Evolutionary conservation across 64 coral and sea anemone species (phyloP).

Genomic region (Porites australiensis): DNA sequence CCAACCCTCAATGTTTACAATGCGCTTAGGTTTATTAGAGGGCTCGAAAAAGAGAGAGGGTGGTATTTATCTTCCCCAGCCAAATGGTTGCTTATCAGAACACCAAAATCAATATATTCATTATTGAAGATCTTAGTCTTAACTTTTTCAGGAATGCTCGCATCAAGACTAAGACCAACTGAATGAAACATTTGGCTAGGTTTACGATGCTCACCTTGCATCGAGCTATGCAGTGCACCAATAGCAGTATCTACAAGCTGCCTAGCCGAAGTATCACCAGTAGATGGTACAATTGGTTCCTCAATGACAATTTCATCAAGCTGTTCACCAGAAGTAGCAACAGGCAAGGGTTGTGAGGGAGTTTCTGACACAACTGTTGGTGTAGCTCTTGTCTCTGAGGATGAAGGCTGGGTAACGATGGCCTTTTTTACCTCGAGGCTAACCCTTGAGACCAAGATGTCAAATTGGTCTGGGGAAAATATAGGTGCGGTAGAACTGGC

Average conservation of each 20-base stretch:
- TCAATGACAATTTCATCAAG: too few species aligned
- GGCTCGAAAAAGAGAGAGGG: not conserved
- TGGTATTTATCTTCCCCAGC: not conserved
- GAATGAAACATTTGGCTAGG: slow-evolving; percentile 37
- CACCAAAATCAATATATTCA: slow-evolving; percentile 4
- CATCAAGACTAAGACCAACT: slow-evolving; percentile 16
- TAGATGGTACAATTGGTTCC: too few species aligned
- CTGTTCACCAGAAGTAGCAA: too few species aligned
- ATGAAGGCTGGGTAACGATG: not conserved
- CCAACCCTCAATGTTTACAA: slow-evolving; percentile 37
- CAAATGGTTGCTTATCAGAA: not conserved
- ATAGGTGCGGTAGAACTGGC: too few species aligned
- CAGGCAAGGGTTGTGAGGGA: too few species aligned
- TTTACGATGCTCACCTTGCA: too few species aligned
- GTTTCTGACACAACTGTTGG: too few species aligned
- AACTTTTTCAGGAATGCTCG: not conserved
- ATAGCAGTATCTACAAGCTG: too few species aligned
- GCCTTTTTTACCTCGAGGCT: slow-evolving; percentile 23
- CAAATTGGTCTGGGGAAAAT: not conserved
- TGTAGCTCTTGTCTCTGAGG: too few species aligned
- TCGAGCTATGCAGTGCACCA: too few species aligned
- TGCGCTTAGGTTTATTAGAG: not conserved
- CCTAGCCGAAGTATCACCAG: too few species aligned
- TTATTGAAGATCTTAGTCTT: slow-evolving; percentile 6
- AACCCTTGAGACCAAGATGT: not conserved